phyloP scores from a whole-genome alignment of 2,797 vertebrate genomes.

The Manis javanica region DNA sequence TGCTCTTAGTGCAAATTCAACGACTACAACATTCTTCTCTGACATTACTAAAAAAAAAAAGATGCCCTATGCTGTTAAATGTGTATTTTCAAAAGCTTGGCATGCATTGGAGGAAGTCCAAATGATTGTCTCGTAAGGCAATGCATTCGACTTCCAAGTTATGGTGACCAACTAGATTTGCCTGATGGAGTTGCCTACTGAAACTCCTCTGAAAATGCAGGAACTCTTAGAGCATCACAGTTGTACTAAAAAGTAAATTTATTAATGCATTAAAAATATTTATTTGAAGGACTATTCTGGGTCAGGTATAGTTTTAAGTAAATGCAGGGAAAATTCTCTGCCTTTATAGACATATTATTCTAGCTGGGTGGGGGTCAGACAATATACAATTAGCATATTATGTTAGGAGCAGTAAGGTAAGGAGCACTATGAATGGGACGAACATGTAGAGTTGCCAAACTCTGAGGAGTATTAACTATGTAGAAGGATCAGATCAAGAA shows the following conservation, averaged over 20 bases:
- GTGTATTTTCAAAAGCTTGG: neutral
- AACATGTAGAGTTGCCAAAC: neutral
- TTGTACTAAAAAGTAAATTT: neutral
- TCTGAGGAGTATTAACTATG: neutral
- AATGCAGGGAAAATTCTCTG: neutral
- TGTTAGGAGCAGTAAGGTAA: neutral
- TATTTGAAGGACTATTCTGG: neutral
- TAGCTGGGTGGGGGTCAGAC: neutral
- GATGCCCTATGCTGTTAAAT: neutral
- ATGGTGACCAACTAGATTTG: neutral
- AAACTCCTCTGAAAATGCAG: constrained; percentile 5
- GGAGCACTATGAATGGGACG: neutral
- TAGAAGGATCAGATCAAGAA: neutral
- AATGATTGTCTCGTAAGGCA: constrained; percentile 21
- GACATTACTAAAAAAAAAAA: constrained; percentile 43
- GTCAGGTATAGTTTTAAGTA: neutral
- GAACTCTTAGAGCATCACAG: neutral
- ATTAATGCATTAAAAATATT: neutral
- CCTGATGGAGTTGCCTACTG: neutral
- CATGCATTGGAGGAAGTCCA: neutral
- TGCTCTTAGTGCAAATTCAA: constrained; percentile 60
- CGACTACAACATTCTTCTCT: constrained; percentile 51
- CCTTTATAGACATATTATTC: neutral
- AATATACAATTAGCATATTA: neutral
- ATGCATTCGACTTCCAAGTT: neutral